Percentiles rank a stretch among this genome's conserved stretches.
Conservation (phyloP, 2,797 vertebrate species). For the Pempheris klunzingeri region DNA sequence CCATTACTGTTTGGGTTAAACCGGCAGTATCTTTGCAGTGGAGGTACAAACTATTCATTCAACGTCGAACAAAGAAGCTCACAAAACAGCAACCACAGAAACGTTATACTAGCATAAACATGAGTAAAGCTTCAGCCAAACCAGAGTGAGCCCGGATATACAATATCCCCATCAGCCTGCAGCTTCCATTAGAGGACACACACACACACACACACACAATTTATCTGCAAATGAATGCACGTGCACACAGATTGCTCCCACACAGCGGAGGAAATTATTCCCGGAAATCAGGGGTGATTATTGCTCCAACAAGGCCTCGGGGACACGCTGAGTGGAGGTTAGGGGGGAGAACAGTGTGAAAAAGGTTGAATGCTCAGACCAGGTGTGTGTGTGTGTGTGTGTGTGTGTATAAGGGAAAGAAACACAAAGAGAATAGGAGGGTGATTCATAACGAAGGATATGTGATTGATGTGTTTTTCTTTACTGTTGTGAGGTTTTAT, state of each 20-base stretch:
- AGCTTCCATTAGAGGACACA: conserved; percentile 55
- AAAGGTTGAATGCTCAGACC: conserved; percentile 49
- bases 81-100: conserved; percentile 6
- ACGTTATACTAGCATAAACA: conserved; percentile 15
- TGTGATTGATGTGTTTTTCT: conserved; percentile 2
- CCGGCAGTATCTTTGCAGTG: neutral
- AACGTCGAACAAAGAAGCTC: neutral
- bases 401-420: neutral
- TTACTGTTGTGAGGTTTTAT: neutral
- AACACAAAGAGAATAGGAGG: no score
- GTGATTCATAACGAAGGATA: conserved; percentile 8
- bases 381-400: conserved; percentile 33
- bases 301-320: conserved; percentile 54
- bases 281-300: conserved; percentile 71
- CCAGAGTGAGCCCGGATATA: conserved; percentile 27
- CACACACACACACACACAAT: conserved; percentile 19
- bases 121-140: conserved; percentile 20
- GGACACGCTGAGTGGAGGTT: conserved; percentile 30
- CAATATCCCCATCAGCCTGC: conserved; percentile 43
- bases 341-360: conserved; percentile 31
- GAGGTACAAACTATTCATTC: neutral
- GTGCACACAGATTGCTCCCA: conserved; percentile 63
- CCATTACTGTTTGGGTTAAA: conserved; percentile 3
- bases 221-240: conserved; percentile 56
- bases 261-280: conserved; percentile 68